Conservation (phyloP, 2,797 vertebrate species). For the Crocidura indochinensis region DNA sequence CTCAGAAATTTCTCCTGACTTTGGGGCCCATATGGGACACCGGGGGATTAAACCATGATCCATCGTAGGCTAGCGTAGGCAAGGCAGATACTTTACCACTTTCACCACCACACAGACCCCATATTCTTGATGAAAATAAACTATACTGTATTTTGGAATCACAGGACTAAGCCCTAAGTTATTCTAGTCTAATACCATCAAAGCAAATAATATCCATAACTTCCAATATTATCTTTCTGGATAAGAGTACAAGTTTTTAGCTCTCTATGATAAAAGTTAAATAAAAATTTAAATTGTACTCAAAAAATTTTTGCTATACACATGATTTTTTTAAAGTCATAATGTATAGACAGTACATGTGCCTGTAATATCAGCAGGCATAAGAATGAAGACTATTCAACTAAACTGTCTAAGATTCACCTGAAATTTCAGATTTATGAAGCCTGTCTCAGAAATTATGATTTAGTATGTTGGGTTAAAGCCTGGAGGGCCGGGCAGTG, state of each 20-base stretch:
- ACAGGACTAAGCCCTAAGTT: not conserved
- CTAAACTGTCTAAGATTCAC: not conserved
- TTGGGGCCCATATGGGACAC: no score
- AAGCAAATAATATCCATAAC: slow-evolving; percentile 27
- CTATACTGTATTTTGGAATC: not conserved
- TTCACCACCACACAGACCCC: no score
- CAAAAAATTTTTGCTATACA: not conserved
- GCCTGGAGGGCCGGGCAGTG: no score
- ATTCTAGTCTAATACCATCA: slow-evolving; percentile 11
- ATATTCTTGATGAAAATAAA: not conserved
- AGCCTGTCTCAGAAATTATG: not conserved
- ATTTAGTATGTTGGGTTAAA: not conserved
- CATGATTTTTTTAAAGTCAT: not conserved
- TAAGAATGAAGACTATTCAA: not conserved
- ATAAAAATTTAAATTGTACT: slow-evolving; percentile 12
- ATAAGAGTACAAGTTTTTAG: slow-evolving; percentile 48
- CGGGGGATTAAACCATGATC: no score
- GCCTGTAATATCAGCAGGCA: not conserved
- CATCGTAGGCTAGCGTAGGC: no score
- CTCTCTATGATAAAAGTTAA: slow-evolving; percentile 10
- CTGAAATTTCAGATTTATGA: slow-evolving; percentile 21
- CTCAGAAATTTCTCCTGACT: no score
- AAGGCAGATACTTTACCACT: no score
- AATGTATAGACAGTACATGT: not conserved
- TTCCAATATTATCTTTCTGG: not conserved